Evolutionary conservation across 2,888 invertebrate genomes (phyloP), one percentile per base, ranked within the genome.

Genomic region (Melipona beecheii): DNA sequence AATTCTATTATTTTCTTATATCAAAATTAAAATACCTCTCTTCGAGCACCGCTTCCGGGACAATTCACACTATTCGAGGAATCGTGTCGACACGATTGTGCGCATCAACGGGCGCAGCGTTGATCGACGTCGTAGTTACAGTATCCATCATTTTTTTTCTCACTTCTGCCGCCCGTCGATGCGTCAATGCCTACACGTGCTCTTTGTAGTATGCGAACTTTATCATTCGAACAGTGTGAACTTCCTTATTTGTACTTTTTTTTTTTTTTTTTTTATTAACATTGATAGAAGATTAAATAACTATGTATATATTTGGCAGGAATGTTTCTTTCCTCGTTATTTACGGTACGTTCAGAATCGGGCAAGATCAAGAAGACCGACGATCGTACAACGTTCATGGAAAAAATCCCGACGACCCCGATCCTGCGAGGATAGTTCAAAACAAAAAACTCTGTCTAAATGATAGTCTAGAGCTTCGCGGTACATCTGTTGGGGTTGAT

Each of bases 301-400:
- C 27, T 56, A 65, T 76, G 6, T 76, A 60, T 52, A 75, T 66
- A 82, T 76, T 76, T 83, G 83, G 83, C 83, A 83, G 83, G 83
- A 83, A 83, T 83, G 83, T 72, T 83, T 56, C 17, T 73, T 49
- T 62, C 65, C 75, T 71, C 83, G 31, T 66, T 72, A 75, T 49
- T 75, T 52, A 56, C 81, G 74, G 68, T 74, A 73, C 56, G 15
- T 27, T 73, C 72, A 81, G 73, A 56, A 56, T 81, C 64, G 15
- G 68, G 70, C 64, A 70, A 1, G 11, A 64, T 66, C 58, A n/a
- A 49, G n/a, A n/a, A 43, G 24, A 0, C 52, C 9, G 43, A 43
- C 43, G 9, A 43, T 43, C 43, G 43, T 43, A 43, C 9, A 31
- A 31, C 31, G 31, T 31, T 31, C 31, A 31, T 4, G 31, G 31